Percentiles rank a stretch among this genome's conserved stretches.
Conservation (phyloP, 2,888 invertebrate genomes). For the Arge pagana region DNA sequence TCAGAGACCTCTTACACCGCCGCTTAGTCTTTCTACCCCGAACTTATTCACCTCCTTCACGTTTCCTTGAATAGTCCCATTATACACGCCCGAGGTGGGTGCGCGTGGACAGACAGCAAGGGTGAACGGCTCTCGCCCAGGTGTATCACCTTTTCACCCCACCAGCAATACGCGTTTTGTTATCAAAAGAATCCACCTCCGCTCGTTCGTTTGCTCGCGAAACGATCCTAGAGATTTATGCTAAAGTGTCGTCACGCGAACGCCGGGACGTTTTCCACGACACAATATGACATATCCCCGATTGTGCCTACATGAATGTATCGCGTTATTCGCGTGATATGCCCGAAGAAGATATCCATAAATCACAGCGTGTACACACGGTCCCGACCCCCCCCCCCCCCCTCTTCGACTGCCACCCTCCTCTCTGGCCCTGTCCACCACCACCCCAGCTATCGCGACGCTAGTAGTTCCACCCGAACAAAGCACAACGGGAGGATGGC, state of each 20-base stretch:
- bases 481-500: no score
- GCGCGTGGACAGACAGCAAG: constrained; percentile 24
- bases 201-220: constrained; percentile 2
- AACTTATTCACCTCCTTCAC: constrained; percentile 18
- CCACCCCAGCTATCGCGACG: no score
- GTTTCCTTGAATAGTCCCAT: constrained; percentile 27
- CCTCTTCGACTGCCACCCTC: not conserved
- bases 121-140: not conserved
- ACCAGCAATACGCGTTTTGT: constrained; percentile 27
- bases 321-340: constrained; percentile 39
- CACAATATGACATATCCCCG: constrained; percentile 42
- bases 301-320: constrained; percentile 31
- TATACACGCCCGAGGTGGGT: constrained; percentile 27
- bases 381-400: not conserved
- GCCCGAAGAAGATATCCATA: constrained; percentile 26
- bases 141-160: constrained; percentile 3
- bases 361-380: constrained; percentile 22
- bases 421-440: not conserved
- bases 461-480: no score
- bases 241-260: constrained; percentile 28
- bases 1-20: constrained; percentile 18
- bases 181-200: constrained; percentile 35
- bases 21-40: not conserved
- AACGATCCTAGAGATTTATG: constrained; percentile 33
- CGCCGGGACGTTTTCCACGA: constrained; percentile 27